These are phyloP conservation scores for Dasysyrphus tricinctus DNA, from an alignment of 2,888 invertebrate genomes.

Conservation along the genomic window DNA sequence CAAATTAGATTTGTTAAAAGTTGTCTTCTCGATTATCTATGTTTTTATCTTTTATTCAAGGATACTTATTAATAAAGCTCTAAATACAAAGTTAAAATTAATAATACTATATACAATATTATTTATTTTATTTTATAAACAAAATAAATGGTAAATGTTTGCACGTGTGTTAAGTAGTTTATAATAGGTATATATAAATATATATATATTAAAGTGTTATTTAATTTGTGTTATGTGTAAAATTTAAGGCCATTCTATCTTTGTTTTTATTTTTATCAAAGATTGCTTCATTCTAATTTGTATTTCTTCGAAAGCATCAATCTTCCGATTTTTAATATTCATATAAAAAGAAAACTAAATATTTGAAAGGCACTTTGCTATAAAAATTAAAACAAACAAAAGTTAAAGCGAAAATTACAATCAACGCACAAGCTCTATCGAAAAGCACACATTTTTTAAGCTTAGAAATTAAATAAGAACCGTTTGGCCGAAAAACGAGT, in stretches of 20 bases:
- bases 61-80: slow-evolving; percentile 58
- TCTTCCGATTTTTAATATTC: slow-evolving; percentile 45
- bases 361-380: slow-evolving; percentile 74
- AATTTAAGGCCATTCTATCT: slow-evolving; percentile 74
- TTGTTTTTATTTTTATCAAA: slow-evolving; percentile 57
- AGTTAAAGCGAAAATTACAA: slow-evolving; percentile 66
- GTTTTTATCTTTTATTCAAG: slow-evolving; percentile 20
- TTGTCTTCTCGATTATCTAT: slow-evolving; percentile 38
- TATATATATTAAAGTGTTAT: slow-evolving; percentile 50
- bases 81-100: slow-evolving; percentile 42
- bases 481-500: slow-evolving; percentile 22
- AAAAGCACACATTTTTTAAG: slow-evolving; percentile 52
- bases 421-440: slow-evolving; percentile 49
- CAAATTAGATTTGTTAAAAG: slow-evolving; percentile 69
- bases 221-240: slow-evolving; percentile 67
- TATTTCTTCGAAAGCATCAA: slow-evolving; percentile 54
- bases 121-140: slow-evolving; percentile 50
- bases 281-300: slow-evolving; percentile 52
- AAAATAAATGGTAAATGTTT: slow-evolving; percentile 63
- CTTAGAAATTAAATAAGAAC: slow-evolving; percentile 50
- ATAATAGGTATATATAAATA: slow-evolving; percentile 60
- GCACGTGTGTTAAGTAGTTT: slow-evolving; percentile 65
- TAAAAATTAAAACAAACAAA: slow-evolving; percentile 50
- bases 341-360: slow-evolving; percentile 41
- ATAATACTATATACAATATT: slow-evolving; percentile 66